phyloP scores from a whole-genome alignment of 2,888 invertebrate genomes.

The Galeopsomyia nigrocyanea region DNA sequence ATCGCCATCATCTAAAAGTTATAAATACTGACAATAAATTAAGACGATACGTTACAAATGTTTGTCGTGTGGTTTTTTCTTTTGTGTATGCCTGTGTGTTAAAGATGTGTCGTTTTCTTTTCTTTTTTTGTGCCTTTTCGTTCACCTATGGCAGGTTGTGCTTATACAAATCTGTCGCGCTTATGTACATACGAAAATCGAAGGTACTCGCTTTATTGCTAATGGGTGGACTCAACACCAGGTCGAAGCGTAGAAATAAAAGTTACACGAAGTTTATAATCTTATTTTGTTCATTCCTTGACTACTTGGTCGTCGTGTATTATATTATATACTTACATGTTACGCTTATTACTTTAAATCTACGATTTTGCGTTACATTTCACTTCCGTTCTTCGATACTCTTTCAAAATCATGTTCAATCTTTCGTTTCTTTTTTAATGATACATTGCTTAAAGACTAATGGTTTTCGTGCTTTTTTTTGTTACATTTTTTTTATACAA shows the following conservation, averaged over 20 bases:
- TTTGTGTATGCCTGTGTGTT: conserved; percentile 7
- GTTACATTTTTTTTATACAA: conserved; percentile 36
- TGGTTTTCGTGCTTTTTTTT: conserved; percentile 18
- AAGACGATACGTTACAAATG: conserved; percentile 32
- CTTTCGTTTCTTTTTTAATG: conserved; percentile 7
- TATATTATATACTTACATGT: conserved; percentile 38
- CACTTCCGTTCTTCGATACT: not conserved
- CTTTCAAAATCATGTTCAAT: not conserved
- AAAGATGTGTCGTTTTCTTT: not conserved
- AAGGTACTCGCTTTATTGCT: conserved; percentile 45
- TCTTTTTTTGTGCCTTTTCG: conserved; percentile 1
- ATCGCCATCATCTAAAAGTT: conserved; percentile 41
- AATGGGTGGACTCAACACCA: conserved; percentile 38
- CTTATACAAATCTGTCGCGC: conserved; percentile 14
- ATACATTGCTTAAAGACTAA: conserved; percentile 42
- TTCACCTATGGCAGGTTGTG: conserved; percentile 8
- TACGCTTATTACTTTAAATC: conserved; percentile 22
- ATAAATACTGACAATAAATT: conserved; percentile 49
- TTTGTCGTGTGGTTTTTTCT: conserved; percentile 4
- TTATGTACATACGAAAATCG: conserved; percentile 39
- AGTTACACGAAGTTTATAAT: conserved; percentile 11
- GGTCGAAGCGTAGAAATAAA: conserved; percentile 30
- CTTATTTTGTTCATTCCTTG: conserved; percentile 24
- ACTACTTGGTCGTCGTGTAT: conserved; percentile 42
- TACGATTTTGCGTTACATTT: conserved; percentile 13